Evolutionary conservation across 2,888 invertebrate genomes (phyloP), one percentile per base, ranked within the genome.

Genomic region (Platynereis dumerilii): DNA sequence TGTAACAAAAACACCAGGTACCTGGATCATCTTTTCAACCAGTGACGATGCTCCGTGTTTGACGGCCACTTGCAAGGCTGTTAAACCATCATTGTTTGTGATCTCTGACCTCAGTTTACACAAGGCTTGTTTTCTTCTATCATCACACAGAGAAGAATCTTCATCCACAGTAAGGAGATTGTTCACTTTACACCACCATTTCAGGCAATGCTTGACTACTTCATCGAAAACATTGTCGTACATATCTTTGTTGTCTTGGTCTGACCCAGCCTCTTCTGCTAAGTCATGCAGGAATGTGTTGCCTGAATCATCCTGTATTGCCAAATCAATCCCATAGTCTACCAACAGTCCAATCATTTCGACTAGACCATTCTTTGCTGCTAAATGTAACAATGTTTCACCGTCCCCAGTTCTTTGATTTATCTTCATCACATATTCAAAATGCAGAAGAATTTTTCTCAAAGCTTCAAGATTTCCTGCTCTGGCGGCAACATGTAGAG

Each of bases 201-300:
- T 69, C 10, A 72, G 69, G 1, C 71, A 60, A 55, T 74, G 68
- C 2, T 75, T 67, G 1, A 75, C 29, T 17, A 77, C 60, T 0
- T 61, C 52, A 24, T 75, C 74, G 24, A 76, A 62, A 7, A 77
- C 71, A 17, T 72, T 72, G 39, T 77, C 42, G 58, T 74, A 72
- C 2, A 60, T 52, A 0, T 63, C 42, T 17, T 57, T 58, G 5
- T 69, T 68, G 2, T 42, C 62, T 26, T 61, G 69, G 34, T 74
- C 67, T 15, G 63, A 58, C 0, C 72, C 72, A 0, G 73, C 69
- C 12, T 72, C 64, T 5, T 61, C 29, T 2, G 74, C 71, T 27
- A 80, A 64, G 29, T 69, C 58, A 54, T 80, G 80, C 0, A 80
- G 72, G 0, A 77, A 73, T 0, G 76, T 79, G 65, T 80, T 71